phyloP scores from a whole-genome alignment of 2,113 vertebrate species.

The Emydura subglobosa region DNA sequence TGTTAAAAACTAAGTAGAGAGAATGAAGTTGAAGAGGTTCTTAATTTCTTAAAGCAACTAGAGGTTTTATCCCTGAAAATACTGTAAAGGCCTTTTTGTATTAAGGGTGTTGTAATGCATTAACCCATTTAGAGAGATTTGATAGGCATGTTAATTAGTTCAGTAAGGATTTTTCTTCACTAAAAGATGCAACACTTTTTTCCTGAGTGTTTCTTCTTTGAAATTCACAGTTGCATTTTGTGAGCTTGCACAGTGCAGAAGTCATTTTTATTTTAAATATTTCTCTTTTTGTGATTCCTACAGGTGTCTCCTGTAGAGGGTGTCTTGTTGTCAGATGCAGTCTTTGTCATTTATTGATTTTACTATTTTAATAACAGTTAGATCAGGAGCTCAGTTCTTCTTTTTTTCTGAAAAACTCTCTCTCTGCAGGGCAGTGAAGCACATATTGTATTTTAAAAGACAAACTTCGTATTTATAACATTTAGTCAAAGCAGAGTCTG shows the following conservation, averaged over 20 bases:
- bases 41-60: background rate
- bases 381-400: conserved; percentile 8
- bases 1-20: background rate
- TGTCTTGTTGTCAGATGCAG: background rate
- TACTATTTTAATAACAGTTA: background rate
- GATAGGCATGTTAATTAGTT: background rate
- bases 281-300: background rate
- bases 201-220: background rate
- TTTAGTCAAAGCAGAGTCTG: background rate
- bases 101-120: background rate
- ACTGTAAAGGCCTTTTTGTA: background rate
- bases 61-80: background rate
- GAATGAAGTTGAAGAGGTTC: background rate
- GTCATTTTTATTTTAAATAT: background rate
- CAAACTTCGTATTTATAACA: background rate
- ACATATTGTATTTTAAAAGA: conserved; percentile 1
- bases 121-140: background rate
- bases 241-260: background rate
- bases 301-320: background rate
- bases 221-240: rapidly evolving
- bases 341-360: background rate
- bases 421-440: background rate
- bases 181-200: background rate
- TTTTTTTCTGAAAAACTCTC: background rate
- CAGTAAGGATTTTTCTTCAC: background rate